These are phyloP conservation scores for Anseranas semipalmata DNA, from an alignment of 2,113 vertebrate species.

Conservation along the genomic window DNA sequence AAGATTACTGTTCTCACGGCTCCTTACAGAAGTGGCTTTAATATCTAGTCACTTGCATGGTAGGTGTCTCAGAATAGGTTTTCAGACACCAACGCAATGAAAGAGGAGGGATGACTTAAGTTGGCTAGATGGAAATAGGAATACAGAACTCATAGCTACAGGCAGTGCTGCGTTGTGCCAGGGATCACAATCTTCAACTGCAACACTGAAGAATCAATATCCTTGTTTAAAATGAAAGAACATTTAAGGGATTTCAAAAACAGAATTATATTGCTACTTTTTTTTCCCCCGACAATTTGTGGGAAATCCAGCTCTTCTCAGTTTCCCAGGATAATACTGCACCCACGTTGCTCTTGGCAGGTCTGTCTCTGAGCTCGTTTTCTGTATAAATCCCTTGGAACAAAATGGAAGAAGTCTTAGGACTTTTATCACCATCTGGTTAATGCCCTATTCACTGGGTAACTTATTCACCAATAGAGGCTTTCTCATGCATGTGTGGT, in stretches of 20 bases:
- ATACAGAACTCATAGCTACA: neutral
- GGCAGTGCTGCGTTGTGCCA: neutral
- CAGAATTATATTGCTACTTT: neutral
- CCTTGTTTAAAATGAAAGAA: neutral
- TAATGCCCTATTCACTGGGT: neutral
- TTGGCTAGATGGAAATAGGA: neutral
- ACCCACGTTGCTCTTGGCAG: neutral
- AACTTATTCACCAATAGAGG: neutral
- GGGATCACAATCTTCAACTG: neutral
- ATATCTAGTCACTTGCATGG: neutral
- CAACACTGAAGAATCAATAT: neutral
- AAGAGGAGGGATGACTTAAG: neutral
- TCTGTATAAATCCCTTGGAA: neutral
- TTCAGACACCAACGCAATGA: neutral
- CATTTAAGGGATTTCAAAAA: neutral
- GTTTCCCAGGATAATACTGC: neutral
- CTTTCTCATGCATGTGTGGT: neutral
- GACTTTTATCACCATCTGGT: neutral
- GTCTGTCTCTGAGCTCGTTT: neutral
- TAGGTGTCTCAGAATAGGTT: neutral
- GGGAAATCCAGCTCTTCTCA: neutral
- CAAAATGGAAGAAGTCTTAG: neutral
- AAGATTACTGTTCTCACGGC: neutral
- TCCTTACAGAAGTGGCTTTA: neutral
- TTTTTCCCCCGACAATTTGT: fast-evolving